A percentile compares a stretch with the other conserved stretches of the same genome.
These are phyloP conservation scores for Epizoanthus ramosus DNA, from an alignment of 92 coral and sea anemone genomes.

Conservation along the genomic window DNA sequence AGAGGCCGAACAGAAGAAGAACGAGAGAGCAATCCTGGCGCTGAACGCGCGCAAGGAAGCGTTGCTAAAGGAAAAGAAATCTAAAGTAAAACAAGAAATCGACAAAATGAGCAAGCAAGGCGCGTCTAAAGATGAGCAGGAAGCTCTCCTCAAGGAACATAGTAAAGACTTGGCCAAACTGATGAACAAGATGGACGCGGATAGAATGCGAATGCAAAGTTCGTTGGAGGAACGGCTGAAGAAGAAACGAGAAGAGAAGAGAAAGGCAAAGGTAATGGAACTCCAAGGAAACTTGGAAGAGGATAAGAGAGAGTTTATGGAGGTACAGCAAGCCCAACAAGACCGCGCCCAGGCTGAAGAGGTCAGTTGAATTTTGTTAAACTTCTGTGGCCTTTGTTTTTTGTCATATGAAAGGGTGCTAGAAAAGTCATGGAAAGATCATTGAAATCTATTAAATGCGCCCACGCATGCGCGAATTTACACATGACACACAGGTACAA, in stretches of 20 bases:
- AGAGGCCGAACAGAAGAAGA: slow-evolving; percentile 90
- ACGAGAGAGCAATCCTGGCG: slow-evolving; percentile 91
- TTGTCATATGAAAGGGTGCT: too few species aligned
- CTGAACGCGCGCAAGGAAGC: slow-evolving; percentile 96
- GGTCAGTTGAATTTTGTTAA: not conserved
- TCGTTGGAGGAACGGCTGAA: slow-evolving; percentile 92
- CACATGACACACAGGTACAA: too few species aligned
- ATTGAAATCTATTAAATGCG: too few species aligned
- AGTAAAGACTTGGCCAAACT: slow-evolving; percentile 95
- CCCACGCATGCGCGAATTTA: too few species aligned
- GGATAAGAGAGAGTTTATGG: slow-evolving; percentile 85
- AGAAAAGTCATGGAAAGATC: too few species aligned
- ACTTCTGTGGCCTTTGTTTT: too few species aligned
- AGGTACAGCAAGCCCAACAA: slow-evolving; percentile 81
- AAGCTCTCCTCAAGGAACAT: slow-evolving; percentile 92
- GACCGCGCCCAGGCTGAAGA: slow-evolving; percentile 78
- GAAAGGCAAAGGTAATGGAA: slow-evolving; percentile 78
- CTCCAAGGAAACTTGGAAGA: slow-evolving; percentile 67
- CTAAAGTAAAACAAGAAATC: slow-evolving; percentile 91
- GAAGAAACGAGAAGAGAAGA: slow-evolving; percentile 87
- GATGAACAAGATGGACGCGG: slow-evolving; percentile 99
- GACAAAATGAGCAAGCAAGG: slow-evolving; percentile 92
- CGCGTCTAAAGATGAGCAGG: slow-evolving; percentile 88
- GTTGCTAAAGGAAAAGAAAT: slow-evolving; percentile 90
- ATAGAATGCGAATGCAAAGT: slow-evolving; percentile 99